These are phyloP conservation scores for Lytechinus variegatus DNA, from an alignment of 35 echinoderm and acorn worm species.

Conservation along the genomic window DNA sequence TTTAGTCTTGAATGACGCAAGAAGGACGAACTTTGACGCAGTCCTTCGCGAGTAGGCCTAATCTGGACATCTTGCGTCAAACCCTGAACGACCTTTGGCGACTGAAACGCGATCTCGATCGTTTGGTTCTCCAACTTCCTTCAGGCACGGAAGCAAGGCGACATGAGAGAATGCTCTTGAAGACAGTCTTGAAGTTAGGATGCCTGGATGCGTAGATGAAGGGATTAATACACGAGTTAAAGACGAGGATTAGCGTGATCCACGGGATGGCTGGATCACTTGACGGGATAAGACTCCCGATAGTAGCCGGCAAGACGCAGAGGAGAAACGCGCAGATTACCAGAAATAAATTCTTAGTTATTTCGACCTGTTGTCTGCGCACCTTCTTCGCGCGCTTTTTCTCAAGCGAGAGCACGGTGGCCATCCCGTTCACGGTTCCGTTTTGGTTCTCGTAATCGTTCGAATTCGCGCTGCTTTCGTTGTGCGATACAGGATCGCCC, in stretches of 20 bases:
- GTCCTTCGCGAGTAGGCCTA: background rate
- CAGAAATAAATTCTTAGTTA: conserved; percentile 63
- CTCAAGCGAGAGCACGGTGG: conserved; percentile 36
- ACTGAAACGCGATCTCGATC: conserved; percentile 4
- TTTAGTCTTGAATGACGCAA: too few relatives aligned
- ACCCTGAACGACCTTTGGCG: background rate
- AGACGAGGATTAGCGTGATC: conserved; percentile 42
- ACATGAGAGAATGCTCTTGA: conserved; percentile 45
- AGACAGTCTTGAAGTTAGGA: conserved; percentile 61
- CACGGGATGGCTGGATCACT: conserved; percentile 62
- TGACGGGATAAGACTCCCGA: conserved; percentile 48
- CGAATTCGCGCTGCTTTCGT: conserved; percentile 8
- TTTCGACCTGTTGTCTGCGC: conserved; percentile 43
- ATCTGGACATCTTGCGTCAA: background rate
- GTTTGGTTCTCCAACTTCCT: conserved; percentile 17
- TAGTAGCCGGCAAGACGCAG: conserved; percentile 55
- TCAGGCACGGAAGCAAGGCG: conserved; percentile 26
- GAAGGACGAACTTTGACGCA: background rate
- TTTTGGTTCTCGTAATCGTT: conserved; percentile 25
- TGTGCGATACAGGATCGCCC: background rate
- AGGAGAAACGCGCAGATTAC: conserved; percentile 57
- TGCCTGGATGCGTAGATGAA: conserved; percentile 67
- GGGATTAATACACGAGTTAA: conserved; percentile 63
- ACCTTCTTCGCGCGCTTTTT: conserved; percentile 32
- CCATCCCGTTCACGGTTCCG: background rate